Percentiles rank a stretch among this genome's conserved stretches.
phyloP scores from a whole-genome alignment of 2,797 vertebrate genomes.

The Melanogrammus aeglefinus region DNA sequence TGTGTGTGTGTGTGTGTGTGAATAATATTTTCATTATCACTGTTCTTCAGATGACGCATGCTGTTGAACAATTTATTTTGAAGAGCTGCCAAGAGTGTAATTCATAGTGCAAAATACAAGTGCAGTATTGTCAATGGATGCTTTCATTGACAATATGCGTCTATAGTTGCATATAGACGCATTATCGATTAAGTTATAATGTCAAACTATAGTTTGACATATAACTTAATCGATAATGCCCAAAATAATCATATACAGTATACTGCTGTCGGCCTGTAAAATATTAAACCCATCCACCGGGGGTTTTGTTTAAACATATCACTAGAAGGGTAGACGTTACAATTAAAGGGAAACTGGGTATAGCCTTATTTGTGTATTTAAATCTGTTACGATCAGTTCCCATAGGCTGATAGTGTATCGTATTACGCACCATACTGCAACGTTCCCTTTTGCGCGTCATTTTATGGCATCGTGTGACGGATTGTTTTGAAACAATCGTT shows the following conservation, averaged over 20 bases:
- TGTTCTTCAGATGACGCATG: background rate
- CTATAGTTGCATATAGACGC: no score
- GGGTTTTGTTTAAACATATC: background rate
- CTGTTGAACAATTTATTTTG: background rate
- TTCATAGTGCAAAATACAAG: background rate
- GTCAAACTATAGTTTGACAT: background rate
- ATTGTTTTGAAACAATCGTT: background rate
- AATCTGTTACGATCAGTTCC: background rate
- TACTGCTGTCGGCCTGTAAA: background rate
- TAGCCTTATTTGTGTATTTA: background rate
- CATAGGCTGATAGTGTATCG: background rate
- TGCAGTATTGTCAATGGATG: background rate
- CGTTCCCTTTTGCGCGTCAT: background rate
- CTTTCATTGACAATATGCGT: no score
- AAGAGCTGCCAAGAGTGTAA: background rate
- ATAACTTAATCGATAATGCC: background rate
- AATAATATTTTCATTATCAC: no score
- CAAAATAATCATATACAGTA: no score
- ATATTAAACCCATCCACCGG: background rate
- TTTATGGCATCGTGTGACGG: background rate
- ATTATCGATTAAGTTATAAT: no score
- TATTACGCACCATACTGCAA: background rate
- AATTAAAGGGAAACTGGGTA: constrained; percentile 26
- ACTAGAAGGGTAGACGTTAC: background rate
- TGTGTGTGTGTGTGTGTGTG: no score